Percentiles rank a stretch among this genome's conserved stretches.
These are phyloP conservation scores for Dolichoris vasculosae DNA, from an alignment of 1,140 invertebrate genomes.

Conservation along the genomic window DNA sequence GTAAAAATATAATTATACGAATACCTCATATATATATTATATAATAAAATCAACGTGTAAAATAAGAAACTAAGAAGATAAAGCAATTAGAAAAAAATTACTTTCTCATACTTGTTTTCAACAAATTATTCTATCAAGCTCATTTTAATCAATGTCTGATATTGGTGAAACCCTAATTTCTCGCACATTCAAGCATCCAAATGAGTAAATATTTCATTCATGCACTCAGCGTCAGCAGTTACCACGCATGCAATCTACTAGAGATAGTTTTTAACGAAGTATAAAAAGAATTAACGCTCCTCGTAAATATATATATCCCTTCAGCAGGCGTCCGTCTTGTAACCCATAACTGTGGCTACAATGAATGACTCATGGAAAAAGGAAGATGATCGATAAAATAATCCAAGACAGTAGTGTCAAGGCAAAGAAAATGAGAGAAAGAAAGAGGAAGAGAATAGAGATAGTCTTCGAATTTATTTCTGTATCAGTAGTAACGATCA, in stretches of 20 bases:
- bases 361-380: neutral
- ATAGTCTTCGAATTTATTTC: constrained; percentile 34
- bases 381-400: neutral
- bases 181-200: neutral
- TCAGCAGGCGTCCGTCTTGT: neutral
- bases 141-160: neutral
- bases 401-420: neutral
- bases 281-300: neutral
- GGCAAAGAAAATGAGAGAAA: neutral
- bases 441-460: neutral
- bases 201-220: constrained; percentile 41
- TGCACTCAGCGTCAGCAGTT: neutral
- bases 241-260: neutral
- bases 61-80: neutral
- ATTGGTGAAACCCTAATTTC: neutral
- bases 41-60: neutral
- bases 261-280: constrained; percentile 16
- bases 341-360: neutral
- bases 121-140: neutral
- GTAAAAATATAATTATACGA: neutral
- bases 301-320: constrained; percentile 23
- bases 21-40: too few species aligned
- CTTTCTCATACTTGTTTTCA: neutral
- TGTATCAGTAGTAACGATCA: constrained; percentile 25
- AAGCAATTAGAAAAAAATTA: neutral